These are phyloP conservation scores for Aradophagus sp. DNA, from an alignment of 1,140 invertebrate genomes.

Conservation along the genomic window DNA sequence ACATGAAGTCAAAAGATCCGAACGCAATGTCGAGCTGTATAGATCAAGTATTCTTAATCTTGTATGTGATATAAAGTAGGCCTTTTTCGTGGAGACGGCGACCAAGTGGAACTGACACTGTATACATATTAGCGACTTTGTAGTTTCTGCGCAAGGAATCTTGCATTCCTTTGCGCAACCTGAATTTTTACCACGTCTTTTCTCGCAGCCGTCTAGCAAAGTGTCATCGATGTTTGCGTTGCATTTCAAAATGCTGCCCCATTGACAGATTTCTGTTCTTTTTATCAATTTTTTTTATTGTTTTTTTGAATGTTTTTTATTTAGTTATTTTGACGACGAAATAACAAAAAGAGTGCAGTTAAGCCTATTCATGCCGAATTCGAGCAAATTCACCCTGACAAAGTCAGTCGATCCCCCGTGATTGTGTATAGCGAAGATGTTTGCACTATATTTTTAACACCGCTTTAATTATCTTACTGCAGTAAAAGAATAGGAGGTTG, in stretches of 20 bases:
- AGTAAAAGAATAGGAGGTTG: slow-evolving; percentile 25
- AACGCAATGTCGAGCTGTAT: slow-evolving; percentile 52
- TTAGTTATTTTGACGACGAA: too few relatives aligned
- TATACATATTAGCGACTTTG: slow-evolving; percentile 49
- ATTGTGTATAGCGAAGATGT: slow-evolving; percentile 68
- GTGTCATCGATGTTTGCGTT: too few relatives aligned
- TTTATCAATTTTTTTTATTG: too few relatives aligned
- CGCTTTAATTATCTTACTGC: slow-evolving; percentile 64
- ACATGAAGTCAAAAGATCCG: slow-evolving; percentile 12
- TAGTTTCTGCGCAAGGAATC: slow-evolving; percentile 44
- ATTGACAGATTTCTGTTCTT: too few relatives aligned
- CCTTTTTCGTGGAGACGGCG: slow-evolving; percentile 62
- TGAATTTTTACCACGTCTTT: slow-evolving; percentile 13
- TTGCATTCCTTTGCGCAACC: slow-evolving; percentile 12
- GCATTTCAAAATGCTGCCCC: too few relatives aligned
- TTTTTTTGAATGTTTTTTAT: slow-evolving; percentile 1
- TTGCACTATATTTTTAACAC: slow-evolving; percentile 73
- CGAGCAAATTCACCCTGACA: too few relatives aligned
- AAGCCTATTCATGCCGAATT: too few relatives aligned
- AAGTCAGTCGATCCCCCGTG: slow-evolving; percentile 54
- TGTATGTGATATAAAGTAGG: slow-evolving; percentile 70
- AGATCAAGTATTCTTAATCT: slow-evolving; percentile 63
- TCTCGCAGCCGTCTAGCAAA: slow-evolving; percentile 1
- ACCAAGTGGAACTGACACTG: slow-evolving; percentile 37
- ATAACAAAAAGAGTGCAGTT: too few relatives aligned